Evolutionary conservation across 2,113 vertebrate genomes (phyloP), one percentile per base, ranked within the genome.

Genomic region (Larimichthys polyactis): DNA sequence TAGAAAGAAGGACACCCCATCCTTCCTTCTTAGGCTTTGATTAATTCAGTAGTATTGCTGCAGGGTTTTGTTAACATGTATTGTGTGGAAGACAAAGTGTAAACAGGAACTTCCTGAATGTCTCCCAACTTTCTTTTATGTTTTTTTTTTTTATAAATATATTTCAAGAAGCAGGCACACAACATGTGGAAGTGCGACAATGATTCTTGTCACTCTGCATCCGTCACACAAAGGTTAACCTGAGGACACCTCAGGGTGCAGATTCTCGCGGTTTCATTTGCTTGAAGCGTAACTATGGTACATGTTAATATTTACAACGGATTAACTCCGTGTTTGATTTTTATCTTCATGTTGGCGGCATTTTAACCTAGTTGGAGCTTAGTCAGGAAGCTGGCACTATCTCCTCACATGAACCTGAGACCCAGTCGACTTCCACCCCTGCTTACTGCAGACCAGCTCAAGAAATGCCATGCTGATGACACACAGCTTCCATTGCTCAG

Each of bases 401-500:
- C 68, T 75, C 52, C 66, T 82, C 73, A 52, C 80, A 46, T 46
- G 27, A 66, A 73, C 24, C 77, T 70, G 85, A 83, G 78, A 91
- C 44, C 19, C 68, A 58, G 78, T 59, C 59, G 1, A 59, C 73
- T 80, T 83, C 49, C 75, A 27, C 52, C 4, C 64, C 63, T 5
- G 27, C 49, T 75, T 51, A 67, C 75, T 57, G 44, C 65, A 36
- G 65, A 75, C 55, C 54, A 11, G 60, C 54, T 78, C 73, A 43
- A 3, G 16, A 58, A 52, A 86, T 85, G 51, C 72, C 77, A 9
- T 10, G 64, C 58, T 67, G 86, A 85, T 93, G 93, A 93, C 90
- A 86, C 87, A 84, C 77, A 63, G 85, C 87, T 87, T 90, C 89
- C 84, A 78, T 60, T 11, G 44, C 80, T 86, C 73, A 52, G 72